These are phyloP conservation scores for Aphelinus certus DNA, from an alignment of 1,140 invertebrate species.

Conservation along the genomic window DNA sequence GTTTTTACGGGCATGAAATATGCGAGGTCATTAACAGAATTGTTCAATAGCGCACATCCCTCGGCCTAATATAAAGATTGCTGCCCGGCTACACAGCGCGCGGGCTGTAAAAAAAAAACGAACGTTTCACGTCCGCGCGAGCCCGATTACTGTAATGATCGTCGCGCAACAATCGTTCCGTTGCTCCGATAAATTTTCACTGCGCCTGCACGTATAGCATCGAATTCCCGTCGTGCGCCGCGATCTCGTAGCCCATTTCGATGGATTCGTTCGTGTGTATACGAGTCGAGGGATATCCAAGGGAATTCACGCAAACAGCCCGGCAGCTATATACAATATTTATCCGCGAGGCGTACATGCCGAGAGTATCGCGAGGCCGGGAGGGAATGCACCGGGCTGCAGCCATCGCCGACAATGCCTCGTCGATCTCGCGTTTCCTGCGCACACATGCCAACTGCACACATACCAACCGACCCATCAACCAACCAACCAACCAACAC, in stretches of 20 bases:
- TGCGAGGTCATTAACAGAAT: slow-evolving; percentile 35
- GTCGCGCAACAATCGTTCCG: slow-evolving; percentile 17
- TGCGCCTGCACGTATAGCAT: background rate
- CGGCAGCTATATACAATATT: background rate
- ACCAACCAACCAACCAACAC: no score
- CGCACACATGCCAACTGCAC: no score
- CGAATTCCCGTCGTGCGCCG: no score
- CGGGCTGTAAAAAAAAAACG: slow-evolving; percentile 19
- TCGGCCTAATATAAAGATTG: slow-evolving; percentile 34
- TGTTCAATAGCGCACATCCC: slow-evolving; percentile 20
- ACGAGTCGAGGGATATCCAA: background rate
- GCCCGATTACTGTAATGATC: slow-evolving; percentile 30
- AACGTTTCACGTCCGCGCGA: background rate
- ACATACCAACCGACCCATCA: no score
- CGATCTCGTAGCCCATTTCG: no score
- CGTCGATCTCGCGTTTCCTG: no score
- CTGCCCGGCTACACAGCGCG: background rate
- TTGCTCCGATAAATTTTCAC: background rate
- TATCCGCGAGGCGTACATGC: no score
- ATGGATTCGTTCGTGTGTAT: background rate
- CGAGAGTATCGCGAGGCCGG: no score
- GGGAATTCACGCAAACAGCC: background rate
- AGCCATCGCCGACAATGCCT: no score
- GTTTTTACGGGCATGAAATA: slow-evolving; percentile 35
- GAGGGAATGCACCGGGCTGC: no score